These are phyloP conservation scores for Druon quercuslanigerum DNA, from an alignment of 1,140 invertebrate genomes.

Conservation along the genomic window DNA sequence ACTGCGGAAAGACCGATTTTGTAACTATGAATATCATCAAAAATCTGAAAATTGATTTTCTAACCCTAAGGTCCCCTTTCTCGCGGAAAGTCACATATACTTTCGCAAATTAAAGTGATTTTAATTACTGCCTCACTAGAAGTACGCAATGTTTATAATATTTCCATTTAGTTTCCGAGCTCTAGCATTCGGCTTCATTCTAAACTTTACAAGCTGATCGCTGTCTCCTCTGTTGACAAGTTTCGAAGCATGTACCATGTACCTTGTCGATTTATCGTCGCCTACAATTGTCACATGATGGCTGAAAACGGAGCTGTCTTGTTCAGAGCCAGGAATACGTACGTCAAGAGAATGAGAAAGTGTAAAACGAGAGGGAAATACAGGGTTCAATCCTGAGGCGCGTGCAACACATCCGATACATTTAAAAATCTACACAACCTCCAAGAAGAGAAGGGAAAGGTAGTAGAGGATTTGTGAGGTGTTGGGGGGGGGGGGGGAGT, in stretches of 20 bases:
- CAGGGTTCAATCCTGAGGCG: neutral
- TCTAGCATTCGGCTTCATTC: too few relatives aligned
- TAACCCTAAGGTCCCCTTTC: too few relatives aligned
- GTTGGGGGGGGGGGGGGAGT: slow-evolving; percentile 17
- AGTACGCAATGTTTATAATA: too few relatives aligned
- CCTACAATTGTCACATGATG: neutral
- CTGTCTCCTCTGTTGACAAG: neutral
- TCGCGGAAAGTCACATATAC: too few relatives aligned
- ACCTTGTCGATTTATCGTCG: neutral
- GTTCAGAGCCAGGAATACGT: slow-evolving; percentile 5
- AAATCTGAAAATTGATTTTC: too few relatives aligned
- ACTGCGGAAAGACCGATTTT: too few relatives aligned
- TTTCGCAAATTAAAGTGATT: too few relatives aligned
- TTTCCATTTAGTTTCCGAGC: too few relatives aligned
- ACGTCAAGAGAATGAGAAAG: slow-evolving; percentile 34
- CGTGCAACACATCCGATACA: neutral
- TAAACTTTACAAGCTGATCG: too few relatives aligned
- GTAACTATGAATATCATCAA: too few relatives aligned
- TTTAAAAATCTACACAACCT: slow-evolving; percentile 34
- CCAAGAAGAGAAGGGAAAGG: slow-evolving; percentile 28
- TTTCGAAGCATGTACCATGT: slow-evolving; percentile 1
- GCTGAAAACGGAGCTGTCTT: neutral
- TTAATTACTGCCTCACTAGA: too few relatives aligned
- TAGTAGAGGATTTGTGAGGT: neutral
- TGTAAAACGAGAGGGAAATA: slow-evolving; percentile 33